Conservation (phyloP, 2,113 vertebrate species). For the Aldabrachelys gigantea region DNA sequence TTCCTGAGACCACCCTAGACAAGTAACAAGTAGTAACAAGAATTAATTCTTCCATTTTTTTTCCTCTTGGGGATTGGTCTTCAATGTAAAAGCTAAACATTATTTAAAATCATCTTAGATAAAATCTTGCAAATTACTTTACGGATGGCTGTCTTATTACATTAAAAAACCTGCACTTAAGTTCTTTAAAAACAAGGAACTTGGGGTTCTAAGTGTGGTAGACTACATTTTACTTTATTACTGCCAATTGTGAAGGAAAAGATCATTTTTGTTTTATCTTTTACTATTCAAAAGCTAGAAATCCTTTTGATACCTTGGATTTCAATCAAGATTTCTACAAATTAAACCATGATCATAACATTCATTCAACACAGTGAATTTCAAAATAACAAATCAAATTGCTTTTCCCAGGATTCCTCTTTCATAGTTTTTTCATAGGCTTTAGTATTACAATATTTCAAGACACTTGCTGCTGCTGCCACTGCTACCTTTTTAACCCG, state of each 20-base stretch:
- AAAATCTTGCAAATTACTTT: not conserved
- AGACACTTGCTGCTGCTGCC: not conserved
- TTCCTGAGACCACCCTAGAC: not conserved
- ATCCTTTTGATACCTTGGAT: not conserved
- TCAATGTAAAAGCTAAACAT: not conserved
- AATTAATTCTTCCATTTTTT: not conserved
- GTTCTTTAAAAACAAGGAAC: not conserved
- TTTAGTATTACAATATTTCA: slow-evolving; percentile 44
- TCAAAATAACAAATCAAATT: not conserved
- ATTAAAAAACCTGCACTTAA: rapidly evolving
- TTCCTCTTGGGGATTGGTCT: not conserved
- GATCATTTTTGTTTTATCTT: not conserved
- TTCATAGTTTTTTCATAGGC: slow-evolving; percentile 1
- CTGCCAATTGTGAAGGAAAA: not conserved
- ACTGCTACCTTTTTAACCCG: not conserved
- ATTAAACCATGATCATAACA: not conserved
- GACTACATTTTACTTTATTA: not conserved
- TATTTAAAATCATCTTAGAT: not conserved
- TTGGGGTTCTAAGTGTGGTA: rapidly evolving
- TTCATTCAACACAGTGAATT: not conserved
- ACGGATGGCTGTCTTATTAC: not conserved
- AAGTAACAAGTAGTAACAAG: not conserved
- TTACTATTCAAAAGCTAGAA: not conserved
- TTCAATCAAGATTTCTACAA: slow-evolving; percentile 1
- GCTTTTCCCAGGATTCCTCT: not conserved